Conservation (phyloP, 2,888 invertebrate genomes). For the Gryllus longicercus region DNA sequence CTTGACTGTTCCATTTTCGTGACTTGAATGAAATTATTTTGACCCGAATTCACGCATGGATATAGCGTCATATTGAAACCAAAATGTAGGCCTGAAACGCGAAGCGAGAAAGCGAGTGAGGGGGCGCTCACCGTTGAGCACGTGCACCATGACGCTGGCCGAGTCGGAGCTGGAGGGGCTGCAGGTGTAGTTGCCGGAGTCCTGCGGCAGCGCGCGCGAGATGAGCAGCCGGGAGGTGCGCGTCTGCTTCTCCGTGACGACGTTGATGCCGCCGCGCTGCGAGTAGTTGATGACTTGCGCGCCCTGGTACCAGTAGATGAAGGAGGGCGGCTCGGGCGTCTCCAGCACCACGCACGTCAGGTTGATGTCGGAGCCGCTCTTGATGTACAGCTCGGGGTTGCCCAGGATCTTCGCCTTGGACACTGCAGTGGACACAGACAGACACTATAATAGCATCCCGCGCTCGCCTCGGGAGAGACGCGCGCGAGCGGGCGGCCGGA, state of each 20-base stretch:
- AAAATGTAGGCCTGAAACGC: no score
- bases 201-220: slow-evolving; percentile 59
- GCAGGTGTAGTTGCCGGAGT: slow-evolving; percentile 62
- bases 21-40: no score
- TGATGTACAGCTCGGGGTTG: slow-evolving; percentile 80
- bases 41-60: no score
- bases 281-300: slow-evolving; percentile 57
- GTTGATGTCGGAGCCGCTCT: slow-evolving; percentile 88
- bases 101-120: no score
- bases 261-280: slow-evolving; percentile 55
- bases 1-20: no score
- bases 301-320: slow-evolving; percentile 60
- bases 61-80: no score
- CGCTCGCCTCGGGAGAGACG: neutral
- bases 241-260: slow-evolving; percentile 54
- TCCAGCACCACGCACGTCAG: slow-evolving; percentile 82
- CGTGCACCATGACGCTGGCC: slow-evolving; percentile 78
- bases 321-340: slow-evolving; percentile 77
- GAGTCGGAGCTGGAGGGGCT: slow-evolving; percentile 58
- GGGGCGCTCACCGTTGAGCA: slow-evolving; percentile 62
- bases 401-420: slow-evolving; percentile 85
- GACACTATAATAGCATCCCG: neutral
- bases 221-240: slow-evolving; percentile 53
- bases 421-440: slow-evolving; percentile 55
- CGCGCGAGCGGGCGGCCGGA: neutral